Evolutionary conservation across 2,888 invertebrate genomes (phyloP).

Genomic region (Synanthedon vespiformis): DNA sequence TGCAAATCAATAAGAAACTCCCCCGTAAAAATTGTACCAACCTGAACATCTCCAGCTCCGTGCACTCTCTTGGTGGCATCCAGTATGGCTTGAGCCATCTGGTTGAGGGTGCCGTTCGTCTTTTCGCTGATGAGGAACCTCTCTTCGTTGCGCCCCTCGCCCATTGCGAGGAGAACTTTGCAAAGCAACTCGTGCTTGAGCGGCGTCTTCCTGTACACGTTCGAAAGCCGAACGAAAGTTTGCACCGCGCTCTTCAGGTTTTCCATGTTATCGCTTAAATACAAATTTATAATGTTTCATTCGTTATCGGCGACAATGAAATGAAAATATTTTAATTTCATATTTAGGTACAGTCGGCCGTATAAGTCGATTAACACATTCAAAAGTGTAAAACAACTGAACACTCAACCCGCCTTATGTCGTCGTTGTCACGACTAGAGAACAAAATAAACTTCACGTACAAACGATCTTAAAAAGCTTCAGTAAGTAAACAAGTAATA

Average conservation of each 20-base stretch:
- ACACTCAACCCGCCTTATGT: no score
- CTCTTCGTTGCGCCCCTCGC: constrained; percentile 42
- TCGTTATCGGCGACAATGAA: background rate
- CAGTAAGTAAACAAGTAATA: no score
- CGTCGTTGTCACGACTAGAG: no score
- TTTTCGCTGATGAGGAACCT: constrained; percentile 36
- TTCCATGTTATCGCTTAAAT: constrained; percentile 36
- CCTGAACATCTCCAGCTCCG: constrained; percentile 50
- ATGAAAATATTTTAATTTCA: background rate
- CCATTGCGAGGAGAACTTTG: constrained; percentile 32
- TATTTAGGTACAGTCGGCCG: no score
- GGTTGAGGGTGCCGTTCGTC: constrained; percentile 27
- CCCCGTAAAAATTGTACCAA: constrained; percentile 9
- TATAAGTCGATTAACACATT: no score
- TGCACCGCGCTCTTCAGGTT: constrained; percentile 58
- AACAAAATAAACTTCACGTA: no score
- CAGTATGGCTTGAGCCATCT: constrained; percentile 35
- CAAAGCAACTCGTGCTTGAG: constrained; percentile 73
- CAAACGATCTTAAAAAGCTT: no score
- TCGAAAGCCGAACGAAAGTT: constrained; percentile 61
- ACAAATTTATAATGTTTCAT: background rate
- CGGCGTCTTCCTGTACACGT: constrained; percentile 72
- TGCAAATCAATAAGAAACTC: no score
- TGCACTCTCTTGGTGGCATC: constrained; percentile 41
- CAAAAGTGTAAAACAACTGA: no score